These are phyloP conservation scores for Enteromius viviparus DNA, from an alignment of 2,797 vertebrate species.

Conservation along the genomic window DNA sequence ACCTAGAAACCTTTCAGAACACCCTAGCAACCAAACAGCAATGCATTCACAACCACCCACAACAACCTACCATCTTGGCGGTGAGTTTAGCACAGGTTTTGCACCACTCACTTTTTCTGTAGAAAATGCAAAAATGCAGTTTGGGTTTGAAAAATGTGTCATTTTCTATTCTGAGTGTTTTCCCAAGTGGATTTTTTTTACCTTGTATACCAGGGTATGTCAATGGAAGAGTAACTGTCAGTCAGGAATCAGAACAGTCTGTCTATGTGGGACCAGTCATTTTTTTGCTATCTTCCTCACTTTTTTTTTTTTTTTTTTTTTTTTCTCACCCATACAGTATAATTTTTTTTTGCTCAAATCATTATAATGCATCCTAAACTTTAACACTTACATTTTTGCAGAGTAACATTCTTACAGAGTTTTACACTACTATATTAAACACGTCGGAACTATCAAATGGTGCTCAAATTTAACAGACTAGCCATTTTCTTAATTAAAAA, in stretches of 20 bases:
- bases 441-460: too few species aligned
- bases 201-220: slow-evolving; percentile 1
- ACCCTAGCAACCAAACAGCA: neutral
- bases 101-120: neutral
- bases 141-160: neutral
- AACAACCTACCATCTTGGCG: neutral
- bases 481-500: neutral
- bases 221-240: slow-evolving; percentile 17
- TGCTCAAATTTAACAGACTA: neutral
- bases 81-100: neutral
- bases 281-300: neutral
- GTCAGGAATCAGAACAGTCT: neutral
- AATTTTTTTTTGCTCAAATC: neutral
- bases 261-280: neutral
- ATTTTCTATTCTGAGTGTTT: neutral
- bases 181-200: neutral
- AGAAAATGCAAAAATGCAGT: slow-evolving; percentile 1
- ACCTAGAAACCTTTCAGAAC: neutral
- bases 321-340: too few species aligned
- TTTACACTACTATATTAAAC: neutral
- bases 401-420: too few species aligned
- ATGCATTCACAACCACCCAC: neutral
- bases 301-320: neutral
- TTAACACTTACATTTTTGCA: neutral
- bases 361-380: neutral